phyloP scores from a whole-genome alignment of 2,797 vertebrate species.

The Tarsius wallacei region DNA sequence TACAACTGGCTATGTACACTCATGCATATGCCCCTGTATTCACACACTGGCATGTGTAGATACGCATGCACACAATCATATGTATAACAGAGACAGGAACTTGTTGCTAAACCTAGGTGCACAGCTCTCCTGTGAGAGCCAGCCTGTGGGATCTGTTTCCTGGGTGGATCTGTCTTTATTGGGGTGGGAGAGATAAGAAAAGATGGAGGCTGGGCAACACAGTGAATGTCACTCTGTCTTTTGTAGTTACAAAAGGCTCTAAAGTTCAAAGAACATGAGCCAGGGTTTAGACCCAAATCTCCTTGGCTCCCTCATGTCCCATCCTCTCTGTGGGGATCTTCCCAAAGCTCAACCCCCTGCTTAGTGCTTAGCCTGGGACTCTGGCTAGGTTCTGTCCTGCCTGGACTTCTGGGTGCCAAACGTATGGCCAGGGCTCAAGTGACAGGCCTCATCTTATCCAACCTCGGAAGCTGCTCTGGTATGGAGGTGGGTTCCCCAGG shows the following conservation, averaged over 20 bases:
- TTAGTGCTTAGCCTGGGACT: neutral
- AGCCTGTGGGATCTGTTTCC: conserved; percentile 17
- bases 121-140: neutral
- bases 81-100: neutral
- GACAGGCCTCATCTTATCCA: neutral
- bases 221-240: conserved; percentile 27
- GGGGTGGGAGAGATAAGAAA: conserved; percentile 30
- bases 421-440: neutral
- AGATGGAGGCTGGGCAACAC: neutral
- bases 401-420: neutral
- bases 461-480: neutral
- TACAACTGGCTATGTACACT: neutral
- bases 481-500: neutral
- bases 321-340: conserved; percentile 11
- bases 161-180: neutral
- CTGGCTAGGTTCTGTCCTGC: neutral
- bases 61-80: neutral
- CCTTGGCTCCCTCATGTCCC: neutral
- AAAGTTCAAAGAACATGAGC: conserved; percentile 4
- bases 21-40: neutral
- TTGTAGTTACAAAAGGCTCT: conserved; percentile 21
- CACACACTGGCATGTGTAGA: neutral
- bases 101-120: neutral
- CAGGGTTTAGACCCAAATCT: neutral
- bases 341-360: neutral